Base-by-base conservation (phyloP, 2,888 invertebrate species). In the Thysanoteuthis rhombus region DNA sequence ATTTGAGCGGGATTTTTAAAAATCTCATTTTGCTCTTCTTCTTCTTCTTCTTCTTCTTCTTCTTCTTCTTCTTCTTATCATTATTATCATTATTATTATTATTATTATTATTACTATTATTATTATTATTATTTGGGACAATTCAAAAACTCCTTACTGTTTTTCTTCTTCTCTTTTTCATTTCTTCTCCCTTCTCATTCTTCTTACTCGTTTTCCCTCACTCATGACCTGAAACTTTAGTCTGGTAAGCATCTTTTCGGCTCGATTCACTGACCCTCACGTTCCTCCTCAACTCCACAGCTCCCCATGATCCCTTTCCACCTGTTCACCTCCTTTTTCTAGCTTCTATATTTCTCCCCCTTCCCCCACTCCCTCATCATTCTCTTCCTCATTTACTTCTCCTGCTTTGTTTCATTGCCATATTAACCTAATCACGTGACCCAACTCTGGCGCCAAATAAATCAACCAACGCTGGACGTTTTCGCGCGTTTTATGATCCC, bases 351-450 rank as follows among this genome's bases (percentile, higher is more conserved):
- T 12, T 12, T n/a, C 75, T 12, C 0, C 10, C 1, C 2, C n/a
- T 12, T 16, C 36, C 16, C n/a, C 12, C 36, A 1, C n/a, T 75
- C 16, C 10, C n/a, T n/a, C n/a, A 45, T 45, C 19, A 42, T 12
- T n/a, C 16, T 36, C 75, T 10, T 4, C 75, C n/a, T 12, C n/a
- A 10, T 75, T 19, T 75, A 16, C n/a, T 58, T 32, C 75, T 75
- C 75, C 75, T 36, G n/a, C 75, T 75, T 75, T 75, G 75, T 75
- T 75, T 75, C 75, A 75, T 75, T 75, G 3, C 75, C n/a, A 75
- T 75, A 75, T 75, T 75, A 75, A 75, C 75, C 75, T 75, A 75
- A 75, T 75, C 75, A 75, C n/a, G 75, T 75, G 75, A 75, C 75
- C 75, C 75, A n/a, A 75, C 75, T 75, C 75, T 75, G 75, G n/a